Base-by-base conservation (phyloP, 2,888 invertebrate genomes). In the Adela reaumurella region DNA sequence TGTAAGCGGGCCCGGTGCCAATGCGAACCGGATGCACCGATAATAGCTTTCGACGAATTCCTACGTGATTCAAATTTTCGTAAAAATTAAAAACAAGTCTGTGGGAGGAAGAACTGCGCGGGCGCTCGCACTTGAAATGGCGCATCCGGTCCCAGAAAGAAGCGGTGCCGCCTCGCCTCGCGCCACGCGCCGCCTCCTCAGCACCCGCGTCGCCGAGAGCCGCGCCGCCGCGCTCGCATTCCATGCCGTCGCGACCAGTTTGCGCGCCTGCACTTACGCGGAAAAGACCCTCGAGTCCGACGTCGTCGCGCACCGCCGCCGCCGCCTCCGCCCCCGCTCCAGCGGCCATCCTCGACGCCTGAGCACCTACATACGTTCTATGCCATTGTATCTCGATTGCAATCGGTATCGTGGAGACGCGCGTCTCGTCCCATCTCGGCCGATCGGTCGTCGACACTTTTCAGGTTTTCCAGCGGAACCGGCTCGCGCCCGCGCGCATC, bases 401-500 rank as follows among this genome's bases (percentile, higher is more conserved):
- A 14, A 35, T 35, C 35, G 4, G 6, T 3, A 8, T 8, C 35
- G 35, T 8, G 11, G 6, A 11, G 35, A 3, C 35, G 35, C 35
- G 35, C 35, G 35, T 8, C 24, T n/a, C 24, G 24, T 10, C 6
- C 24, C 24, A 10, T 10, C 24, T 3, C 35, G 35, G 35, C 14
- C 35, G 35, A 14, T 35, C 35, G 35, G 35, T 35, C 35, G 35
- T 49, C 48, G 48, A 46, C 49, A 46, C 46, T 49, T 45, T 46
- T 49, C 46, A 17, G 35, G 46, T 46, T 49, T 19, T 49, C 45
- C 43, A 10, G n/a, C 35, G 35, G 35, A 35, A 35, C 35, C 35
- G 35, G 35, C 35, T 24, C 24, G 24, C 6, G 24, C 24, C 6
- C 24, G 6, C 24, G 24, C 24, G 6, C 24, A 10, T 10, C 24